Evolutionary conservation across 2,113 vertebrate genomes (phyloP), one percentile per base, ranked within the genome.

Genomic region (Porphyrio hochstetteri): DNA sequence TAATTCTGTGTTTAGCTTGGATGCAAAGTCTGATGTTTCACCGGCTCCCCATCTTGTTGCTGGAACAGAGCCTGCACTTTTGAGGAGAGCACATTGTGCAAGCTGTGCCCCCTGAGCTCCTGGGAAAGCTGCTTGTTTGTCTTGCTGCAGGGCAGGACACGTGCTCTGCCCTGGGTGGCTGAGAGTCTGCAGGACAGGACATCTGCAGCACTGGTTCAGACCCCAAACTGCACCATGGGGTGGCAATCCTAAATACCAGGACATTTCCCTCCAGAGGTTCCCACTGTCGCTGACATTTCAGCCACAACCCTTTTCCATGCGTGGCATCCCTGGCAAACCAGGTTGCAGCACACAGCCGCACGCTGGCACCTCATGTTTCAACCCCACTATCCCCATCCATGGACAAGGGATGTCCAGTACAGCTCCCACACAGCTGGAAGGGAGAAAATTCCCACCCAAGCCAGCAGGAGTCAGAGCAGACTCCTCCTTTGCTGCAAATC

Each of bases 1-100:
- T 92, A 95, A 72, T 70, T 80, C 1, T 0, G 17, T 87, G 75
- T 92, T 96, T 92, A 59, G 86, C 69, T 96, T 93, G 95, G 92
- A 94, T 61, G 50, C 50, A 46, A 92, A 82, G 23, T 7, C 50
- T 81, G 83, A 78, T 11, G 40, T 56, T 82, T 82, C 81, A 13
- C 69, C 0, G 0, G 90, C 69, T 90, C 90, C 86, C 93, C 80
- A 71, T 78, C 76, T 79, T 1, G 1, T 11, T 69, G 74, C 77
- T 92, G 95, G 90, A 91, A 80, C 1, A 0, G 13, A 92, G 80
- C 86, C 91, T 23, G 77, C 9, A 5, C 72, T 78, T 56, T 38
- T 57, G 56, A 84, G 72, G 83, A 78, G 33, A 63, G 48, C 2
- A 2, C 19, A 9, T 9, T 35, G 70, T 82, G 82, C 50, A 63